Conservation (phyloP, 2,113 vertebrate genomes). For the Pristiophorus japonicus region DNA sequence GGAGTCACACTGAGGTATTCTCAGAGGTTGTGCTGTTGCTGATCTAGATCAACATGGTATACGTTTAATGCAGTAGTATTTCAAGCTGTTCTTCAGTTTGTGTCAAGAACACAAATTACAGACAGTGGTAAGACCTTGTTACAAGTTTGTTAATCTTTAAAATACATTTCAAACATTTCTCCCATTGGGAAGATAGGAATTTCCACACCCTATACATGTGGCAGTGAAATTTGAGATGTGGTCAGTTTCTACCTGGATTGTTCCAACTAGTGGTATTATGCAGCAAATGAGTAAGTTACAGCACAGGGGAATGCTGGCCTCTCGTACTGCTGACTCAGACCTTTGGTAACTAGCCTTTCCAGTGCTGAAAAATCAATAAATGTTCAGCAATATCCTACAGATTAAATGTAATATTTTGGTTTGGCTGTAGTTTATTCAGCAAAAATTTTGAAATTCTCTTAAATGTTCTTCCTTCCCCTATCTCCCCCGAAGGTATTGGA, state of each 20-base stretch:
- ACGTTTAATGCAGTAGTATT: background rate
- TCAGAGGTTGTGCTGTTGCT: background rate
- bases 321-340: background rate
- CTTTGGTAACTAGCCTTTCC: background rate
- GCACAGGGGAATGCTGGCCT: background rate
- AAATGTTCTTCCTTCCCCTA: background rate
- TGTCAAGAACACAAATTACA: background rate
- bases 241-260: background rate
- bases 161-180: background rate
- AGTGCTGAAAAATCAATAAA: constrained; percentile 1
- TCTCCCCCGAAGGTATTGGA: background rate
- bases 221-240: background rate
- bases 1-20: background rate
- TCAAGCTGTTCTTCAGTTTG: background rate
- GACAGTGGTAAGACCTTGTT: background rate
- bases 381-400: background rate
- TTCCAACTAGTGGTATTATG: background rate
- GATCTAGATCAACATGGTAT: background rate
- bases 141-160: background rate
- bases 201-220: background rate
- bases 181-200: background rate
- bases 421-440: background rate
- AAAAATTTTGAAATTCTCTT: background rate
- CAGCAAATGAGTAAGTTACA: background rate
- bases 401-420: background rate